Evolutionary conservation across 1,140 invertebrate genomes (phyloP).

Genomic region (Drosophila virilis): DNA sequence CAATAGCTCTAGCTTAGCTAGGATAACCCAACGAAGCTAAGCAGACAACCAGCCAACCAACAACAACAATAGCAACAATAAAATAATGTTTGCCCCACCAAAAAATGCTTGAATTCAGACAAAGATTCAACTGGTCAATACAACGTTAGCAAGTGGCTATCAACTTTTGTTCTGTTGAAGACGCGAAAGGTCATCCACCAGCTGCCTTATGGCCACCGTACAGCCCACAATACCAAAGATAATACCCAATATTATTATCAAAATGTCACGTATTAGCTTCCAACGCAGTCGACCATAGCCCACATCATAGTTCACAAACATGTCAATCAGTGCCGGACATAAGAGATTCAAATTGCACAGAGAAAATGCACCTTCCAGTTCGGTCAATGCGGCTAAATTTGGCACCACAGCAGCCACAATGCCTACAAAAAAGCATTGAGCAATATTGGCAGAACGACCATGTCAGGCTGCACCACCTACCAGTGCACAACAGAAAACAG

Average conservation of each 20-base stretch:
- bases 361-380: slow-evolving; percentile 65
- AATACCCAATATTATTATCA: slow-evolving; percentile 52
- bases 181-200: slow-evolving; percentile 48
- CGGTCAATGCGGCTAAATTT: slow-evolving; percentile 65
- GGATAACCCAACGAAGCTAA: slow-evolving; percentile 39
- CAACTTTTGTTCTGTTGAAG: slow-evolving; percentile 8
- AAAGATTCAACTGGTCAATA: slow-evolving; percentile 51
- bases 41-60: slow-evolving; percentile 12
- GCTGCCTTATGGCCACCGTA: slow-evolving; percentile 51
- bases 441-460: too few relatives aligned
- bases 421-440: slow-evolving; percentile 19
- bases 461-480: slow-evolving; percentile 14
- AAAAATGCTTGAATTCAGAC: slow-evolving; percentile 19
- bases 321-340: slow-evolving; percentile 62
- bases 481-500: slow-evolving; percentile 50
- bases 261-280: slow-evolving; percentile 56
- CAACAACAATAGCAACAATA: not conserved
- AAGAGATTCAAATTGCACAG: slow-evolving; percentile 62
- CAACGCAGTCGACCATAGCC: slow-evolving; percentile 59
- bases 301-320: slow-evolving; percentile 49
- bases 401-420: slow-evolving; percentile 58
- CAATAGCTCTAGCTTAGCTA: slow-evolving; percentile 49
- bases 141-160: slow-evolving; percentile 1
- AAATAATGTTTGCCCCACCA: slow-evolving; percentile 17
- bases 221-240: slow-evolving; percentile 60